phyloP scores from a whole-genome alignment of 2,113 vertebrate genomes.

The Trochalopteron elliotii region DNA sequence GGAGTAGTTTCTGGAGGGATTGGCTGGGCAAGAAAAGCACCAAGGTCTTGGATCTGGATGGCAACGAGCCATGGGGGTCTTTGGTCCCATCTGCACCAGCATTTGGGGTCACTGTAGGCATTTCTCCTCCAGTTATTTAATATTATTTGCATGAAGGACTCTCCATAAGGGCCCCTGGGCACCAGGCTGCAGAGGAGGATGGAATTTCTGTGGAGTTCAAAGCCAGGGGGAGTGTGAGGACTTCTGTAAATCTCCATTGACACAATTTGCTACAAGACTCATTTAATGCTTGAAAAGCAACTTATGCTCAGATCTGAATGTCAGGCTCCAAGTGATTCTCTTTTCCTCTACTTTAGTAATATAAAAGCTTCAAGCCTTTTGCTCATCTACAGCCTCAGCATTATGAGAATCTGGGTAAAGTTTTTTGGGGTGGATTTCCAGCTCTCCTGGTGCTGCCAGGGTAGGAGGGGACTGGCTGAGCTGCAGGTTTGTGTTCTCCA shows the following conservation, averaged over 20 bases:
- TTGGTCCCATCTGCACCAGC: neutral
- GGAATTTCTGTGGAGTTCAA: neutral
- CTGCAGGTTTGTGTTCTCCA: fast-evolving
- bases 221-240: neutral
- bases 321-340: neutral
- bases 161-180: neutral
- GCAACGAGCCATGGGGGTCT: neutral
- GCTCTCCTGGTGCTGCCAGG: neutral
- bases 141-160: fast-evolving
- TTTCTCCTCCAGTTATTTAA: neutral
- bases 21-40: neutral
- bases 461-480: neutral
- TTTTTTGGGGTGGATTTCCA: neutral
- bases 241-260: neutral
- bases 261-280: neutral
- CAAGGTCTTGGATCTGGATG: neutral
- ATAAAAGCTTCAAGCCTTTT: neutral
- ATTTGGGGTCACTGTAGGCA: neutral
- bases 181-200: neutral
- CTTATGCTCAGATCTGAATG: neutral
- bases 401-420: neutral
- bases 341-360: neutral
- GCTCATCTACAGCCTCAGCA: neutral
- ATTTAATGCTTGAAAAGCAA: fast-evolving
- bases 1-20: neutral